Evolutionary conservation across 2,888 invertebrate genomes (phyloP).

Genomic region (Rhagonycha fulva): DNA sequence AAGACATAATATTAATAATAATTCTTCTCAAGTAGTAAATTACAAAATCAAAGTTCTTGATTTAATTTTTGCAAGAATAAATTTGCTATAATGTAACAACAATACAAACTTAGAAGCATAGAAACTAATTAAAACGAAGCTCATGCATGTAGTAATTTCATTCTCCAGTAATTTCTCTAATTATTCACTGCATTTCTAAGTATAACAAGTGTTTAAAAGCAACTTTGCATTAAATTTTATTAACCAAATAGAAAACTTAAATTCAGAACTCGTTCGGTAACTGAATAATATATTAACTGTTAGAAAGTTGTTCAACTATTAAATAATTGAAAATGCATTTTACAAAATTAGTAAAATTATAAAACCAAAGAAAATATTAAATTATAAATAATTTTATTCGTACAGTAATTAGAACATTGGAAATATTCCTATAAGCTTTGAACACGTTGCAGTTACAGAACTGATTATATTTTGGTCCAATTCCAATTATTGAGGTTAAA

Average conservation of each 20-base stretch:
- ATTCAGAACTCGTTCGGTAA: background rate
- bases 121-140: constrained; percentile 16
- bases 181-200: constrained; percentile 2
- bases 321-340: background rate
- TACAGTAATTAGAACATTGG: too few species aligned
- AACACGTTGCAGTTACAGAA: too few species aligned
- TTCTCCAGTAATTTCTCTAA: constrained; percentile 14
- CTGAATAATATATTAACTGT: background rate
- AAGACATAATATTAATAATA: background rate
- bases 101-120: constrained; percentile 11
- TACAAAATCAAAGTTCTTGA: background rate
- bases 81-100: constrained; percentile 4
- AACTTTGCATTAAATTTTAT: background rate
- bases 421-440: too few species aligned
- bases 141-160: constrained; percentile 16
- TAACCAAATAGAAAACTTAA: background rate
- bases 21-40: background rate
- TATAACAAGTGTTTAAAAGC: constrained; percentile 2
- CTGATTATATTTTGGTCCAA: too few species aligned
- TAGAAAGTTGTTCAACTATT: background rate
- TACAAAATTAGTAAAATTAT: background rate
- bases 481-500: too few species aligned
- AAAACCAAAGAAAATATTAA: too few species aligned
- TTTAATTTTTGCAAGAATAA: background rate
- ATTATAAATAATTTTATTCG: too few species aligned